Percentiles rank a stretch among this genome's conserved stretches.
These are phyloP conservation scores for Xenopus petersii DNA, from an alignment of 2,797 vertebrate species.

Conservation along the genomic window DNA sequence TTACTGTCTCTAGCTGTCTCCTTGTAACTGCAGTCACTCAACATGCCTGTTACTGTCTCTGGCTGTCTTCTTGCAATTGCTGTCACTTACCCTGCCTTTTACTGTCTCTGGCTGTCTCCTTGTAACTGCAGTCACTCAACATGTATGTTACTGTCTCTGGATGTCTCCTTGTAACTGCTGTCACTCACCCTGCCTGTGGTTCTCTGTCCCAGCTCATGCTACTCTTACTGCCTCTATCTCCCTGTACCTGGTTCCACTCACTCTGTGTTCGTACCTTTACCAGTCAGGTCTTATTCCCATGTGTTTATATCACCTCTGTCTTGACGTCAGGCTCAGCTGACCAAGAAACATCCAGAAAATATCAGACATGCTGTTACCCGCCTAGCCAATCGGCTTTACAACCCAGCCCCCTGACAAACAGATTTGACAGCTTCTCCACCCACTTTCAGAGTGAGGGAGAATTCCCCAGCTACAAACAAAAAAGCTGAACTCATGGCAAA, in stretches of 20 bases:
- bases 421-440: not conserved
- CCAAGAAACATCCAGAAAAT: conserved; percentile 49
- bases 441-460: not conserved
- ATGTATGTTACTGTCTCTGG: no score
- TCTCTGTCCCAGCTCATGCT: no score
- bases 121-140: no score
- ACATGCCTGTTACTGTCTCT: not conserved
- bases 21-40: not conserved
- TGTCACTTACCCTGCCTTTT: no score
- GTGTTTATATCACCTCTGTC: conserved; percentile 17
- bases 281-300: no score
- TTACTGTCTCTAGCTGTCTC: not conserved
- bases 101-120: no score
- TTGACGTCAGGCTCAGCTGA: conserved; percentile 65
- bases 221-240: no score
- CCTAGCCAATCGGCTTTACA: conserved; percentile 38
- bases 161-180: no score
- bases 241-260: no score
- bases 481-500: not conserved
- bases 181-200: no score
- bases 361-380: conserved; percentile 51
- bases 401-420: not conserved
- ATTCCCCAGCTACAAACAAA: no score
- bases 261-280: no score
- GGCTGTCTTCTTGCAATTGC: not conserved